Evolutionary conservation across 2,888 invertebrate species (phyloP).

Genomic region (Mesorhabditis sp.): DNA sequence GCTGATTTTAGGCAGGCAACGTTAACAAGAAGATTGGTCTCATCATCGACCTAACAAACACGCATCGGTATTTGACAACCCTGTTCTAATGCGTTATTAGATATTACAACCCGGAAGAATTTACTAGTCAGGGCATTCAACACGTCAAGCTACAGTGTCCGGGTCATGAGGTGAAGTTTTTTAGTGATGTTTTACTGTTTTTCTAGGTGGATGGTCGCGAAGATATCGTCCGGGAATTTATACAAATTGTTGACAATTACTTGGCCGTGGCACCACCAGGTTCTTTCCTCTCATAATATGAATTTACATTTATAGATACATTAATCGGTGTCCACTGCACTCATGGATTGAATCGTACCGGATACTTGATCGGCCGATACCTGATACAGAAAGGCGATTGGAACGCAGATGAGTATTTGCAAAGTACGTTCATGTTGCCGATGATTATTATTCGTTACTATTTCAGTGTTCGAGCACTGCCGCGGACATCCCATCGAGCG

Average conservation of each 20-base stretch:
- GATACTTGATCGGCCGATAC: conserved; percentile 62
- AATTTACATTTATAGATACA: conserved; percentile 40
- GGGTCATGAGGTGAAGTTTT: conserved; percentile 36
- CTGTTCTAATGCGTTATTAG: conserved; percentile 10
- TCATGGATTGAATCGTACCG: conserved; percentile 64
- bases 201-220: conserved; percentile 21
- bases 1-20: conserved; percentile 27
- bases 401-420: conserved; percentile 17
- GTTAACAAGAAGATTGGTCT: conserved; percentile 55
- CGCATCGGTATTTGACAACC: conserved; percentile 54
- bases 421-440: background rate
- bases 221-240: conserved; percentile 37
- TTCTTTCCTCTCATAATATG: conserved; percentile 2
- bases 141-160: conserved; percentile 35
- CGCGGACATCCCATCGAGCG: conserved; percentile 59
- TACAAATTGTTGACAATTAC: conserved; percentile 25
- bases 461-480: conserved; percentile 56
- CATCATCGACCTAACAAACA: conserved; percentile 61
- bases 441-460: background rate
- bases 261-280: conserved; percentile 21
- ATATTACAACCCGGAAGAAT: background rate
- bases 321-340: conserved; percentile 64
- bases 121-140: background rate
- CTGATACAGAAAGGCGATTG: conserved; percentile 7
- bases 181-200: background rate